phyloP scores from a whole-genome alignment of 2,113 vertebrate species.

The Aptenodytes forsteri region DNA sequence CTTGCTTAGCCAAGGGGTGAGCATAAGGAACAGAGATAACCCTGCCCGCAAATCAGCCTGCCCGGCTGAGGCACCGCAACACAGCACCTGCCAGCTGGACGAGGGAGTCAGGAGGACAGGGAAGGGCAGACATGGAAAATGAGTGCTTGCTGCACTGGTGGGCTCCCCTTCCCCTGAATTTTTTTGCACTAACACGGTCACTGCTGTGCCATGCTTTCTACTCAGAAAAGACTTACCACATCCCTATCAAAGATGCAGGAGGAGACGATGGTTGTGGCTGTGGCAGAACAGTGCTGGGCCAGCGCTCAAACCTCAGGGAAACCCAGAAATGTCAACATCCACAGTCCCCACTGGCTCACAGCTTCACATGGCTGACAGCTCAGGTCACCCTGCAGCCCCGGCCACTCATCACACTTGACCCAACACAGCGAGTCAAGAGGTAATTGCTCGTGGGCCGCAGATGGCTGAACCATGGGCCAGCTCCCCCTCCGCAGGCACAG shows the following conservation, averaged over 20 bases:
- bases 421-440: neutral
- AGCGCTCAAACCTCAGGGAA: neutral
- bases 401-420: neutral
- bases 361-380: neutral
- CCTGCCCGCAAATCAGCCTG: neutral
- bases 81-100: neutral
- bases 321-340: neutral
- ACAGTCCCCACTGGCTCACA: neutral
- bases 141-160: accelerated
- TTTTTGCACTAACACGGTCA: neutral
- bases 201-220: neutral
- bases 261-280: neutral
- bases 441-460: neutral
- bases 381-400: neutral
- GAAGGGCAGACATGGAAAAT: neutral
- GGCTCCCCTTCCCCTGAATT: neutral
- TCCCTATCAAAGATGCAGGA: neutral
- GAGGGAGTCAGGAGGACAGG: neutral
- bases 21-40: neutral
- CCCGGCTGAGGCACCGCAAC: neutral
- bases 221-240: neutral
- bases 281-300: neutral
- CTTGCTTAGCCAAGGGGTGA: neutral
- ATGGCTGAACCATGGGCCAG: neutral
- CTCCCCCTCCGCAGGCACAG: neutral